Percentiles rank a stretch among this genome's conserved stretches.
Evolutionary conservation across 64 coral and sea anemone species (phyloP).

Genomic region (Actinia equina): DNA sequence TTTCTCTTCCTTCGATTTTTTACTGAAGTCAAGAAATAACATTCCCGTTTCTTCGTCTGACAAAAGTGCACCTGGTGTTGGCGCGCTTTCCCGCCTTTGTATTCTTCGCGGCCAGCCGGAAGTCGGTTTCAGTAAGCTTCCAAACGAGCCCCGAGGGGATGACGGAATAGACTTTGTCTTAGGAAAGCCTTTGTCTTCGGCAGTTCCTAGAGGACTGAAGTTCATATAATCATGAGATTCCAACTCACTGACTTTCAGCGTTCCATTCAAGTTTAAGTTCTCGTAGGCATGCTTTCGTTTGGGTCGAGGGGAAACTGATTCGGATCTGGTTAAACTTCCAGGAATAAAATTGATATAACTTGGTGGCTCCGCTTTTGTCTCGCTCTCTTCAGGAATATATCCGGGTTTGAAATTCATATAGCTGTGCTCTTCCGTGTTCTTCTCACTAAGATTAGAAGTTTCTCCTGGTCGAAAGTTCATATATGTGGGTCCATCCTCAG

Average conservation of each 20-base stretch:
- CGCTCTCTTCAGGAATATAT: background rate
- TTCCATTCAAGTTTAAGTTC: constrained; percentile 54
- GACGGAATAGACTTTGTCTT: background rate
- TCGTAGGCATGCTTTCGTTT: constrained; percentile 43
- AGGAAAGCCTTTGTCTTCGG: background rate
- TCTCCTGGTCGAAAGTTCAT: constrained; percentile 6
- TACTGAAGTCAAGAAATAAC: constrained; percentile 14
- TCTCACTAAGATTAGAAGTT: background rate
- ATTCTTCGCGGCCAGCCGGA: constrained; percentile 1
- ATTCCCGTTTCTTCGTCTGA: constrained; percentile 20
- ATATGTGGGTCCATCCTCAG: background rate
- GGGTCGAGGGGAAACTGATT: background rate
- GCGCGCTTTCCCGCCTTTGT: constrained; percentile 48
- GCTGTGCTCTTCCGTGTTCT: background rate
- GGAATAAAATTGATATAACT: constrained; percentile 70
- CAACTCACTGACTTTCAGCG: constrained; percentile 28
- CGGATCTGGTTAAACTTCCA: background rate
- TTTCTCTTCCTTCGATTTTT: constrained; percentile 1
- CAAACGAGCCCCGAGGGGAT: background rate
- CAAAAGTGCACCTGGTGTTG: background rate
- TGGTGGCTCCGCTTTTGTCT: background rate
- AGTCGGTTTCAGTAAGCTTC: background rate
- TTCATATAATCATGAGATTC: constrained; percentile 68
- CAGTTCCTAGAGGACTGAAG: constrained; percentile 17
- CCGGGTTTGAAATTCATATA: constrained; percentile 28